These are phyloP conservation scores for Cnemophilus loriae DNA, from an alignment of 2,113 vertebrate species.

Conservation along the genomic window DNA sequence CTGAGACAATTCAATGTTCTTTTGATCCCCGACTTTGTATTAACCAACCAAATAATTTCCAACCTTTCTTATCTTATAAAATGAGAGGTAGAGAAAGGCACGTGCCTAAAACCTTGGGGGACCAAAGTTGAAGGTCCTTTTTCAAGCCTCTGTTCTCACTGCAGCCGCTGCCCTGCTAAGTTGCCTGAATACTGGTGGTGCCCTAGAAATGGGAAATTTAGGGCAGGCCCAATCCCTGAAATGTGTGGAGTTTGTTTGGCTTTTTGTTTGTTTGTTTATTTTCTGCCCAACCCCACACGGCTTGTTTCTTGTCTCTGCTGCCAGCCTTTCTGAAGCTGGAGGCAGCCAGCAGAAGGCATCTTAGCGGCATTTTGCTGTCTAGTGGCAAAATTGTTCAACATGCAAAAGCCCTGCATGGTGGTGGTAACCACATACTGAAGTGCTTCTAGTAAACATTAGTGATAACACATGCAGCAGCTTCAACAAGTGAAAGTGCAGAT, in stretches of 20 bases:
- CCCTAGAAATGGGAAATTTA: not conserved
- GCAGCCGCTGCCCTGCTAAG: rapidly evolving
- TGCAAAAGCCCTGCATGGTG: not conserved
- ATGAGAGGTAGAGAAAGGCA: too few relatives aligned
- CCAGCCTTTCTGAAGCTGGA: not conserved
- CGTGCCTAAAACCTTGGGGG: rapidly evolving
- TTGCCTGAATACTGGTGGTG: not conserved
- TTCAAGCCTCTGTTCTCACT: not conserved
- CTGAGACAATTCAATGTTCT: not conserved
- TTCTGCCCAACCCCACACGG: not conserved
- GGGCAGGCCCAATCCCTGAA: not conserved
- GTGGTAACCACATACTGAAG: rapidly evolving
- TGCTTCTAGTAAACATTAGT: too few relatives aligned
- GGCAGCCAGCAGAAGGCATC: not conserved
- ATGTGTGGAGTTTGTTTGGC: rapidly evolving
- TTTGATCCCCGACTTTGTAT: not conserved
- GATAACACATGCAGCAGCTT: not conserved
- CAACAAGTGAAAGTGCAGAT: not conserved
- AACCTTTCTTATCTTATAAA: not conserved
- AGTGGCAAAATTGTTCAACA: not conserved
- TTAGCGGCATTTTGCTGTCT: too few relatives aligned
- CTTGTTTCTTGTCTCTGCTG: not conserved
- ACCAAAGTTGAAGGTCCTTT: not conserved
- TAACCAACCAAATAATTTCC: not conserved
- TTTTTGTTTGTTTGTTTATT: not conserved